phyloP scores from a whole-genome alignment of 2,797 vertebrate species.

The Tokudaia muenninki region DNA sequence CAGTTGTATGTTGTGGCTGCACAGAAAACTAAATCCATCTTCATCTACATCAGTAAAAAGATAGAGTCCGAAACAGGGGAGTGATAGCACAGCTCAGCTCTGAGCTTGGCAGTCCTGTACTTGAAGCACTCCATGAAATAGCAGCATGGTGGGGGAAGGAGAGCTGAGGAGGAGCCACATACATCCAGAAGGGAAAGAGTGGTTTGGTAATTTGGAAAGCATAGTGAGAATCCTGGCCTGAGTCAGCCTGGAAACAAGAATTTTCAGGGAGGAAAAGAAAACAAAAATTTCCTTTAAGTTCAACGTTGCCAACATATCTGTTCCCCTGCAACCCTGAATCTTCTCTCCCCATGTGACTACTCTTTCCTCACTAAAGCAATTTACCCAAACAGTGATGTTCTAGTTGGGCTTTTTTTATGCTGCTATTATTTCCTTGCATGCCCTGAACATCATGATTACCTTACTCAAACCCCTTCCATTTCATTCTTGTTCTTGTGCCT shows the following conservation, averaged over 20 bases:
- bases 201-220: conserved; percentile 10
- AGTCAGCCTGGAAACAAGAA: conserved; percentile 28
- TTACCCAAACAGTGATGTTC: neutral
- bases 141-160: neutral
- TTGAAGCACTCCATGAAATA: conserved; percentile 67
- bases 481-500: neutral
- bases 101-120: conserved; percentile 35
- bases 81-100: conserved; percentile 3
- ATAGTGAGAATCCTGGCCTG: conserved; percentile 22
- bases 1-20: conserved; percentile 52
- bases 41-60: conserved; percentile 68
- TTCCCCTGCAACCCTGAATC: neutral
- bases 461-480: neutral
- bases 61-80: conserved; percentile 52
- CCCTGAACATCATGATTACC: neutral
- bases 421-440: conserved; percentile 2
- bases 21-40: conserved; percentile 64
- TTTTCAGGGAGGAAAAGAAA: conserved; percentile 1
- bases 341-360: neutral
- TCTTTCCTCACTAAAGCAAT: conserved; percentile 52
- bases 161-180: conserved; percentile 7
- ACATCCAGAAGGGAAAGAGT: conserved; percentile 3
- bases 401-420: conserved; percentile 8
- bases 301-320: neutral
- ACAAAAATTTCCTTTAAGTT: neutral